Evolutionary conservation across 2,113 vertebrate genomes (phyloP), one percentile per base, ranked within the genome.

Genomic region (Antechinus stuartii): DNA sequence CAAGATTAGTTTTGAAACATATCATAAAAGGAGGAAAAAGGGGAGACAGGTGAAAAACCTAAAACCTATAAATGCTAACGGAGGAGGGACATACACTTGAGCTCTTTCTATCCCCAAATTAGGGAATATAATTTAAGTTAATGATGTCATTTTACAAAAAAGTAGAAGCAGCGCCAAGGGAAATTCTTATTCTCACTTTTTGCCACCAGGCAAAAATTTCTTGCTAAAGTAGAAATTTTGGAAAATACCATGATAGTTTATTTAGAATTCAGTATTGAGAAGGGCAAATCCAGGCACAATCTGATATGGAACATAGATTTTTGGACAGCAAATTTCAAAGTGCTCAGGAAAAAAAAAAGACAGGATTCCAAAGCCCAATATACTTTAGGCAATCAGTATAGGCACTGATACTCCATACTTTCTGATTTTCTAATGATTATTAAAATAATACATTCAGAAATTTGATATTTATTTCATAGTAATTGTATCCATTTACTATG

Each of bases 401-500:
- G 35, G 30, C 12, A 76, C 35, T 19, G 68, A 76, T 76, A n/a
- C 4, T n/a, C 68, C 35, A n/a, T 76, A 76, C 35, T 76, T 76
- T 76, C 68, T 76, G 6, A 76, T n/a, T 76, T 76, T 76, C 68
- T 76, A 76, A 7, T 76, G 35, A 76, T 22, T 76, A 68, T 68
- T 68, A 68, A 68, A 68, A 68, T 35, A n/a, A 76, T 76, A n/a
- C 35, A n/a, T 19, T 76, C 14, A 76, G 35, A 76, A 76, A 68
- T 12, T 35, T 68, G 4, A 35, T 68, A 68, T 30, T 12, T 68
- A 68, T 68, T 68, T 14, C 3, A 68, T 16, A 30, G 11, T 68
- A 68, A 68, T 68, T 95, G 84, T 96, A 96, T 54, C 92, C 96
- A 24, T 92, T 46, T 91, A 92, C 91, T 23, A 0, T 94, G 92